Conservation (phyloP, 2,797 vertebrate species). For the Pelobates cultripes region DNA sequence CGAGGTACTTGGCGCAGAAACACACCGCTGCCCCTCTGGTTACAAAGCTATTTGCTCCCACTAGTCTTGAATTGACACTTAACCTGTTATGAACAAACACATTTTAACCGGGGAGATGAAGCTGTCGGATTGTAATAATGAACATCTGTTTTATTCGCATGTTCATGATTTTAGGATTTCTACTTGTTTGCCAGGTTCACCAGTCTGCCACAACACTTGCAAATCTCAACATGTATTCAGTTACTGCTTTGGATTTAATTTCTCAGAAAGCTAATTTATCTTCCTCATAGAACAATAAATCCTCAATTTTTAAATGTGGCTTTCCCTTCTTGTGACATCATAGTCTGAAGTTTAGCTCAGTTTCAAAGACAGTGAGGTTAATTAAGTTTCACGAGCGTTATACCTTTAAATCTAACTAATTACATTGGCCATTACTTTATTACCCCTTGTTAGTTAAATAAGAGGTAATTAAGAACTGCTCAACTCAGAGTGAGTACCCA, state of each 20-base stretch:
- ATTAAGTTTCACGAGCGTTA: conserved; percentile 41
- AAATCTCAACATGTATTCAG: conserved; percentile 52
- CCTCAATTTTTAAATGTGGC: conserved; percentile 27
- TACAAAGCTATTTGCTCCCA: conserved; percentile 5
- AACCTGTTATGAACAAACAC: conserved; percentile 9
- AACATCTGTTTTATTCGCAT: conserved; percentile 61
- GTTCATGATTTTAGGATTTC: conserved; percentile 50
- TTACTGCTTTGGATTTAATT: conserved; percentile 42
- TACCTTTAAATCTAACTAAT: conserved; percentile 57
- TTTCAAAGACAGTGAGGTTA: conserved; percentile 26
- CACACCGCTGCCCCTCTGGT: conserved; percentile 54
- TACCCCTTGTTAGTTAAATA: conserved; percentile 46
- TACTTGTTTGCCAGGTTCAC: conserved; percentile 56
- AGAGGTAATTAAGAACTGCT: conserved; percentile 47
- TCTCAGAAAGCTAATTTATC: conserved; percentile 42
- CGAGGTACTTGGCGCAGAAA: conserved; percentile 60
- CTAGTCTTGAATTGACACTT: conserved; percentile 26
- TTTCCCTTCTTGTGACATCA: conserved; percentile 47
- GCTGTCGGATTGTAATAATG: conserved; percentile 48
- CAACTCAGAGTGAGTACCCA: conserved; percentile 51
- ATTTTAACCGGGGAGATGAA: conserved; percentile 41
- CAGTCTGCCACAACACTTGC: conserved; percentile 60
- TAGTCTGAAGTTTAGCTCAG: conserved; percentile 45
- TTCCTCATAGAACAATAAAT: conserved; percentile 29
- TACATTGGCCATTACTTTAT: conserved; percentile 52